Base-by-base conservation (phyloP, 2,888 invertebrate genomes). In the Ophonus ardosiacus region DNA sequence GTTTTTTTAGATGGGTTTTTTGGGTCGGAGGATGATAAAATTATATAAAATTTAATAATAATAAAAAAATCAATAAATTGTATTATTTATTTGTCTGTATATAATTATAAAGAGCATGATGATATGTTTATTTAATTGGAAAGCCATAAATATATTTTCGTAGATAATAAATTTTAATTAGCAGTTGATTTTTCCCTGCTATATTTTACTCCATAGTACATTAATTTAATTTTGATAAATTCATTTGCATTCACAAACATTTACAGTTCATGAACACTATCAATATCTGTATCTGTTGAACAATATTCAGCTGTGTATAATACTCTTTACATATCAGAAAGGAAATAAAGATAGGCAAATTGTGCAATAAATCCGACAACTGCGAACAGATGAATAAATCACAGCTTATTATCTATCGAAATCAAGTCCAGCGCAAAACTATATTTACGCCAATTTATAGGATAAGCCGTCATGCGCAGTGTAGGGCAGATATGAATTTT, bases 281-380 rank as follows among this genome's bases (percentile, higher is more conserved):
- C 43, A 31, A 3, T 31, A 31, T 31, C 31, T 31, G 31, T 31
- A 31, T 31, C 31, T 31, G 31, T 31, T 51, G 2, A 38, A 68
- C 68, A 24, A 68, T 74, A 40, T 74, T 17, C 18, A 15, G 71
- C 13, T 74, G 15, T 21, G 40, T 74, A 51, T 18, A 74, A 74
- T 18, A 43, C 43, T 74, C 71, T 43, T 43, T 74, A 43, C 71
- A 17, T 43, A 74, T 74, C 71, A 40, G 38, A 74, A 68, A 43
- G 17, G 43, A 74, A 74, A 43, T 74, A 74, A 74, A 74, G 71
- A 74, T 74, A 74, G 71, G 71, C 71, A 74, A 74, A 74, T 74
- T 74, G 51, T 74, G 71, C 71, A 74, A 18, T 74, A 74, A 74
- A 74, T 40, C 43, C 71, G 71, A 74, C 71, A 74, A 74, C 51